Percentiles rank a stretch among this genome's conserved stretches.
Evolutionary conservation across 2,797 vertebrate genomes (phyloP).

Genomic region (Myotis vivesi): DNA sequence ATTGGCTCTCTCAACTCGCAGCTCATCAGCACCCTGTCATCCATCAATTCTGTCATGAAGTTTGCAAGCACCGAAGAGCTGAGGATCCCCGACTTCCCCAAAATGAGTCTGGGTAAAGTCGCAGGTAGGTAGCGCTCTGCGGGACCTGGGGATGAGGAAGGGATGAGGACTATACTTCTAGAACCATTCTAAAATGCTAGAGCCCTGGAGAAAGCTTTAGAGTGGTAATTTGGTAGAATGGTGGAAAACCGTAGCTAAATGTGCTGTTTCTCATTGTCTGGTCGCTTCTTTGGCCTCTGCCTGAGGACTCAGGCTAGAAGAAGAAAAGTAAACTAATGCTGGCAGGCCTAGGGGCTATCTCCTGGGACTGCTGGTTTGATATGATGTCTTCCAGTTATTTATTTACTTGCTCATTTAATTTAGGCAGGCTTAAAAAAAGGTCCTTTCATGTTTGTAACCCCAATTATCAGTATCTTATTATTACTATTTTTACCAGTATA

Average conservation of each 20-base stretch:
- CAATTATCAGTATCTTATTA: background rate
- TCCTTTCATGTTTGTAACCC: background rate
- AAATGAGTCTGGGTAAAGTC: constrained; percentile 69
- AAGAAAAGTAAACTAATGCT: background rate
- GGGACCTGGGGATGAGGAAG: background rate
- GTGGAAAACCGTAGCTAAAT: background rate
- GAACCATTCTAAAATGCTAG: background rate
- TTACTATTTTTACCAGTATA: no score
- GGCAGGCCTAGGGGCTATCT: background rate
- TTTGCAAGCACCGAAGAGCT: constrained; percentile 90
- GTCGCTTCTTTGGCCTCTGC: background rate
- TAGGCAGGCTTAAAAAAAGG: background rate
- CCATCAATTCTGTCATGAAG: constrained; percentile 96
- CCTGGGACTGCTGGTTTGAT: background rate
- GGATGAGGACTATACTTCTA: background rate
- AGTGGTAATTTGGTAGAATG: background rate
- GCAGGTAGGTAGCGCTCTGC: constrained; percentile 78
- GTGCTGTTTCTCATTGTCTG: background rate
- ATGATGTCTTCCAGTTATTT: background rate
- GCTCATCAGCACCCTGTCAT: constrained; percentile 94
- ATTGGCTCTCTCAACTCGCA: constrained; percentile 97
- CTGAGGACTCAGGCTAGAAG: background rate
- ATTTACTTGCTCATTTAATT: background rate
- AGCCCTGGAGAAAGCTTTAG: background rate
- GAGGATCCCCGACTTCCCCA: constrained; percentile 79